Evolutionary conservation across 2,113 vertebrate species (phyloP).

Genomic region (Noturus placidus): DNA sequence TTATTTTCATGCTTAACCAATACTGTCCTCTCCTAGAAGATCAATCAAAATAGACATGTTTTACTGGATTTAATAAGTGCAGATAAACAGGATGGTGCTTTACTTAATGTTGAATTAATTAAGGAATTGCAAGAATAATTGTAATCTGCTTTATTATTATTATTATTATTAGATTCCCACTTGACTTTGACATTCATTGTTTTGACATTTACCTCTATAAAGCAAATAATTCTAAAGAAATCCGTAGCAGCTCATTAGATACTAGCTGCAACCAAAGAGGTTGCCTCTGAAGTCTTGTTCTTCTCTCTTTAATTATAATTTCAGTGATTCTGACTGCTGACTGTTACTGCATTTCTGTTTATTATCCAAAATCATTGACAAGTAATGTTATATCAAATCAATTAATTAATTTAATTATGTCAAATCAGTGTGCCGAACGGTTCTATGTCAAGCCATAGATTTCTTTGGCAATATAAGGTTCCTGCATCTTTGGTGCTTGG

Average conservation of each 20-base stretch:
- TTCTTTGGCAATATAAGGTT: not conserved
- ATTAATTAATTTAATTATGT: not conserved
- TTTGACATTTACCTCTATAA: not conserved
- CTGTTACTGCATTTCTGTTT: not conserved
- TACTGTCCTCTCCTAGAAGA: not conserved
- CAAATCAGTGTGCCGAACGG: not conserved
- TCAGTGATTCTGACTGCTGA: not conserved
- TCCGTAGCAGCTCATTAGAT: constrained; percentile 2
- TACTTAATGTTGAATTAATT: not conserved
- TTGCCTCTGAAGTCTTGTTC: not conserved
- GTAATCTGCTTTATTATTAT: not conserved
- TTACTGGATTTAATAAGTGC: not conserved
- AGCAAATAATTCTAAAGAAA: not conserved
- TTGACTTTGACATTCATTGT: not conserved
- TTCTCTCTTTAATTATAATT: not conserved
- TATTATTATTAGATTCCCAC: not conserved
- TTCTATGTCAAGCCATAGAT: not conserved
- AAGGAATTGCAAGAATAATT: not conserved
- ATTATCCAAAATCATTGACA: not conserved
- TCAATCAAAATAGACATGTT: not conserved
- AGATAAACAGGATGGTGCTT: not conserved
- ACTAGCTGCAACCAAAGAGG: not conserved
- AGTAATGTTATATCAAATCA: not conserved
- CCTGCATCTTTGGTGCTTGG: not conserved
- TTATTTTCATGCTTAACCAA: not conserved